A percentile compares a stretch with the other conserved stretches of the same genome.
These are phyloP conservation scores for Orius insidiosus DNA, from an alignment of 1,140 invertebrate genomes.

Conservation along the genomic window DNA sequence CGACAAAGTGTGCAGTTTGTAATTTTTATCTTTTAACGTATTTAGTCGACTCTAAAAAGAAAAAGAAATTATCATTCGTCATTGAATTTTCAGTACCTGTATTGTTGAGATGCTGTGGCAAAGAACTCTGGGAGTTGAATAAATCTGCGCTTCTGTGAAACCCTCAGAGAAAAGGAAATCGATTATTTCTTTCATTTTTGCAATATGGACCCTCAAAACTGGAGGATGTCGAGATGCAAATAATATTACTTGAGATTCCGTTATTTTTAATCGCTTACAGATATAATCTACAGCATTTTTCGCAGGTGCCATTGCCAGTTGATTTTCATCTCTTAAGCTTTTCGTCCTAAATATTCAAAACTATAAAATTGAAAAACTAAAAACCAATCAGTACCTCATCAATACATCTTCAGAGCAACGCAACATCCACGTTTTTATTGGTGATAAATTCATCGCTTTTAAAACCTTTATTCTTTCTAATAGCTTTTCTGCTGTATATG, in stretches of 20 bases:
- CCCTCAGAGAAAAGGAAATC: constrained; percentile 21
- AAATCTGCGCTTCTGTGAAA: constrained; percentile 18
- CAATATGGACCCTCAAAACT: constrained; percentile 15
- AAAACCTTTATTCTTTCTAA: constrained; percentile 5
- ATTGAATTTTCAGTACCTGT: constrained; percentile 8
- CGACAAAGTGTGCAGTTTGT: too few relatives aligned
- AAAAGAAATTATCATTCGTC: too few relatives aligned
- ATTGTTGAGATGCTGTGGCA: constrained; percentile 21
- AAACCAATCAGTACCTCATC: constrained; percentile 16
- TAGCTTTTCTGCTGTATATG: constrained; percentile 4
- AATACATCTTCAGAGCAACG: constrained; percentile 16
- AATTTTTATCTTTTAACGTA: too few relatives aligned
- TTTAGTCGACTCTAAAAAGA: too few relatives aligned
- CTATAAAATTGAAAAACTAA: constrained; percentile 2
- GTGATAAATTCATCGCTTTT: constrained; percentile 8
- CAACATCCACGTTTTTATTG: constrained; percentile 23
- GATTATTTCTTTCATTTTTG: constrained; percentile 22
- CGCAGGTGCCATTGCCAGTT: constrained; percentile 15
- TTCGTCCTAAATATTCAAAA: constrained; percentile 15
- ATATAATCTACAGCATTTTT: constrained; percentile 15
- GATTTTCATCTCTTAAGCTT: constrained; percentile 13
- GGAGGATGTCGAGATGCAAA: constrained; percentile 18
- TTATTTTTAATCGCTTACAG: constrained; percentile 14
- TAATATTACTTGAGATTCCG: constrained; percentile 6
- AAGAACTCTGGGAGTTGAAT: constrained; percentile 20